phyloP scores from a whole-genome alignment of 2,113 vertebrate species.

The Acanthisitta chloris region DNA sequence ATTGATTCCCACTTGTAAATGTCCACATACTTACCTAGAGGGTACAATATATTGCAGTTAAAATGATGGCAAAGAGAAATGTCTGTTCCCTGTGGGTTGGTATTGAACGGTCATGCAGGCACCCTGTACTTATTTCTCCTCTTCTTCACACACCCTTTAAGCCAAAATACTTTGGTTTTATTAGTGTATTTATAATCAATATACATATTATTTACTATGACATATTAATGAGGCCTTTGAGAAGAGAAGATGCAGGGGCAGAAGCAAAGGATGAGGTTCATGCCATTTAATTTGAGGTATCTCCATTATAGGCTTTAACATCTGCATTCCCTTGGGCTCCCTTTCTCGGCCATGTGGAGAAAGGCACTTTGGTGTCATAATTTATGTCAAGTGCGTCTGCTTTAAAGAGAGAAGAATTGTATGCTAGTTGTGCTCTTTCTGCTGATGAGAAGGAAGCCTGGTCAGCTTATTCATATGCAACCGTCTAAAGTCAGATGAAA shows the following conservation, averaged over 20 bases:
- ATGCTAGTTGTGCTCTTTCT: not conserved
- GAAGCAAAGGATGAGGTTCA: not conserved
- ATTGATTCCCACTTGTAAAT: constrained; percentile 51
- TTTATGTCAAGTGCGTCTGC: not conserved
- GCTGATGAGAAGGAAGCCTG: not conserved
- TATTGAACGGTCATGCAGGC: constrained; percentile 36
- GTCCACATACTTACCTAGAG: constrained; percentile 52
- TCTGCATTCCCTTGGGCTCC: not conserved
- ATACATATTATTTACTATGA: constrained; percentile 7
- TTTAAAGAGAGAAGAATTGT: not conserved
- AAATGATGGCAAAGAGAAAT: constrained; percentile 55
- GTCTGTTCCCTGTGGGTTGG: constrained; percentile 17
- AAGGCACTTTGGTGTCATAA: not conserved
- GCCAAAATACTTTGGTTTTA: constrained; percentile 28
- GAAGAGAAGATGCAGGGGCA: not conserved
- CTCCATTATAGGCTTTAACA: not conserved
- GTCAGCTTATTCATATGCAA: not conserved
- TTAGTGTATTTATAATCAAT: constrained; percentile 44
- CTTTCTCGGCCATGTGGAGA: not conserved
- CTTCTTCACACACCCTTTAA: not conserved
- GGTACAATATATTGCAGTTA: constrained; percentile 42
- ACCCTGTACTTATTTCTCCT: not conserved
- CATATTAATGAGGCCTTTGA: constrained; percentile 34
- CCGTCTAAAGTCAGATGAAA: not conserved
- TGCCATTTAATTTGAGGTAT: not conserved